A percentile compares a stretch with the other conserved stretches of the same genome.
Evolutionary conservation across 2,113 vertebrate species (phyloP).

Genomic region (Formicarius rufipectus): DNA sequence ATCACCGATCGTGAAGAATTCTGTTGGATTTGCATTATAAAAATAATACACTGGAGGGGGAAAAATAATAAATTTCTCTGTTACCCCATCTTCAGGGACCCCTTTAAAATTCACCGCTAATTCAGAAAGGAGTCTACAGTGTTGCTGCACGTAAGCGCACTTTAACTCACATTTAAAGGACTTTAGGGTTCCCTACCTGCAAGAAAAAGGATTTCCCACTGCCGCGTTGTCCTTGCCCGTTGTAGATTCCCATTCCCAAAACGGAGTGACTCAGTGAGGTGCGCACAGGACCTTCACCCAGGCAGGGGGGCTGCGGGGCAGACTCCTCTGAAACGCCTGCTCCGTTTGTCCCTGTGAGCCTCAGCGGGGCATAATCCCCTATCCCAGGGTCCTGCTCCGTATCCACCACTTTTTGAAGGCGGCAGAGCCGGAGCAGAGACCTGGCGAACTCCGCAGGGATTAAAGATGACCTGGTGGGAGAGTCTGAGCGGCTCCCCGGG

Average conservation of each 20-base stretch:
- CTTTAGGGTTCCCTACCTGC: neutral
- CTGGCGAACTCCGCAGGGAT: rapidly evolving
- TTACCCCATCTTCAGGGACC: neutral
- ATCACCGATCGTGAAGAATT: neutral
- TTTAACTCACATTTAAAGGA: neutral
- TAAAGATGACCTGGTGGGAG: rapidly evolving
- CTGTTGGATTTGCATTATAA: neutral
- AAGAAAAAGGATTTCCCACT: neutral
- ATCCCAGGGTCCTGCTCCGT: rapidly evolving
- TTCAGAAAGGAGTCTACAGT: neutral
- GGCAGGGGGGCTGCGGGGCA: rapidly evolving
- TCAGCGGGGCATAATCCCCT: rapidly evolving
- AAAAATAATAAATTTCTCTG: neutral
- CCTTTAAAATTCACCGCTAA: neutral
- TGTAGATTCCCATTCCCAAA: neutral
- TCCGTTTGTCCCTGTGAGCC: neutral
- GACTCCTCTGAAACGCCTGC: neutral
- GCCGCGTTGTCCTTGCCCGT: neutral
- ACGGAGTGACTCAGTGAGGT: rapidly evolving
- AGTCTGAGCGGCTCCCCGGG: neutral
- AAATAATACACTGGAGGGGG: neutral
- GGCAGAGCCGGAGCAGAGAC: neutral
- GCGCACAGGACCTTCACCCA: neutral
- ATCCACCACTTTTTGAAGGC: rapidly evolving
- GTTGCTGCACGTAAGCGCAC: neutral